Base-by-base conservation (phyloP, 2,113 vertebrate species). In the Dromiciops gliroides region DNA sequence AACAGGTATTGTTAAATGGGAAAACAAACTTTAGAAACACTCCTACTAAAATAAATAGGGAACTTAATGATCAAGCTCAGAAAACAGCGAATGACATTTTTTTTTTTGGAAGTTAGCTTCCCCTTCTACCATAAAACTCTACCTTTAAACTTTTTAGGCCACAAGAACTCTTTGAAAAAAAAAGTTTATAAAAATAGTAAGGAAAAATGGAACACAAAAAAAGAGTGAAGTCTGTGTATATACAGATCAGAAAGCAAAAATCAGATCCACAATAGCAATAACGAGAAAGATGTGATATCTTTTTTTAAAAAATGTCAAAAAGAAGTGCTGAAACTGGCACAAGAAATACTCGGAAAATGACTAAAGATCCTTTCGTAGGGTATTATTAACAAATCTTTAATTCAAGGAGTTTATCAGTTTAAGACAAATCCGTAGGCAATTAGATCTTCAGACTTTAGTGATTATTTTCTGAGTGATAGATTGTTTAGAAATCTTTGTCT, bases 401-500 rank as follows among this genome's bases (percentile, higher is more conserved):
- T 89, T 31, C 51, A 49, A 93, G 53, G 91, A 75, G 50, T 89
- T 90, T 52, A 60, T 89, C 49, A 14, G 52, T 92, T 47, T 56
- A 89, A 89, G 56, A 88, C 91, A 67, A 56, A 89, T 67, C 90
- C 93, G 91, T 47, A 89, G 52, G 92, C 23, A 44, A 48, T 44
- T 92, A 51, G 89, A 92, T 89, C 92, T 67, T 91, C 28, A 53
- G 92, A 47, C 31, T 94, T 92, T 48, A 26, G 23, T 48, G 47
- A 26, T 89, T 90, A 89, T 89, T 67, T 91, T 88, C 12, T 89
- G 89, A 93, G 93, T 92, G 96, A 97, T 22, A 52, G 97, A 97
- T 95, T 97, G 92, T 93, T 95, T 22, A 94, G 93, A 94, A 96
- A 89, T 50, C 94, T 93, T 93, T 96, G 94, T 94, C 95, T 95